A percentile compares a stretch with the other conserved stretches of the same genome.
These are phyloP conservation scores for Eubasilissa splendida DNA, from an alignment of 2,888 invertebrate species.

Conservation along the genomic window DNA sequence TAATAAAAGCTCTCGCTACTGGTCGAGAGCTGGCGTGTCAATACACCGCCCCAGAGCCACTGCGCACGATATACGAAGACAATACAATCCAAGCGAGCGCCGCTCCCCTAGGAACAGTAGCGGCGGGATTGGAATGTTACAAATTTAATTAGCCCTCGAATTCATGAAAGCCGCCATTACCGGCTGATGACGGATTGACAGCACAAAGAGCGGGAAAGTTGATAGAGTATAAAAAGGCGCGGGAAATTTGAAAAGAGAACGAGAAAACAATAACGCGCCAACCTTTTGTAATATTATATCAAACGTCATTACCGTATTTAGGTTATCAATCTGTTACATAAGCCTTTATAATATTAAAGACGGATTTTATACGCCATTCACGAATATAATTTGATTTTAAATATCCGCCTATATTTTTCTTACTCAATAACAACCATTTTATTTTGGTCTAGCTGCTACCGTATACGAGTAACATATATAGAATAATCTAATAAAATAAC, in stretches of 20 bases:
- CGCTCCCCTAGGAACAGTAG: constrained; percentile 43
- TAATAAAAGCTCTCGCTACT: constrained; percentile 14
- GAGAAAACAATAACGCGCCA: constrained; percentile 39
- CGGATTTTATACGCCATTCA: too few relatives aligned
- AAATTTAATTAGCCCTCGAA: constrained; percentile 47
- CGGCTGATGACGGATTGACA: constrained; percentile 52
- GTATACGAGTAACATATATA: too few relatives aligned
- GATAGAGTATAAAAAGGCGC: constrained; percentile 37
- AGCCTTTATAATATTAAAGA: too few relatives aligned
- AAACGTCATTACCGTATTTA: constrained; percentile 29
- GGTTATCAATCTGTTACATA: not conserved
- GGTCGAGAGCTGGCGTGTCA: constrained; percentile 19
- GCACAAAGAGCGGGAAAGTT: constrained; percentile 51
- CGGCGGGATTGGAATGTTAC: constrained; percentile 47
- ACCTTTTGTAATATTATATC: constrained; percentile 26
- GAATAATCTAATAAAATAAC: too few relatives aligned
- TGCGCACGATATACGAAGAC: not conserved
- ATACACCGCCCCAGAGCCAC: constrained; percentile 35
- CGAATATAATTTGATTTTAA: too few relatives aligned
- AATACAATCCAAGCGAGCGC: constrained; percentile 36
- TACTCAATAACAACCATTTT: too few relatives aligned
- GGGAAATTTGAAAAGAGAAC: constrained; percentile 49
- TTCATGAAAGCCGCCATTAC: constrained; percentile 44
- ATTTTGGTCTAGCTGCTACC: too few relatives aligned
- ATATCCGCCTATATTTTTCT: too few relatives aligned